Base-by-base conservation (phyloP, 2,888 invertebrate species). In the Tetragonisca angustula region DNA sequence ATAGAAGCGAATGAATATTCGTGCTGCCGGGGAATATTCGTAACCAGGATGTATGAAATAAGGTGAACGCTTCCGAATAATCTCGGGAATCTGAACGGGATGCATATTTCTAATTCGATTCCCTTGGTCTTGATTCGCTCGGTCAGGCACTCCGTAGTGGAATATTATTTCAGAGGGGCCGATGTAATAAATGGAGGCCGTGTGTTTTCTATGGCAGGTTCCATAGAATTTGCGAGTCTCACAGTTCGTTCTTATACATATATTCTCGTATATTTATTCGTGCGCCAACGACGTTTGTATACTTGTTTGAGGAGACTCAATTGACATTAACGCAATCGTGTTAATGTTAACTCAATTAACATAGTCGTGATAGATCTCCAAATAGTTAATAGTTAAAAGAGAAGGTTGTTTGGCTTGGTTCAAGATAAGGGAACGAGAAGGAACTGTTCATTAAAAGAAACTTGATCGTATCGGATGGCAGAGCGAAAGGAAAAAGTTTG, bases 1-100 rank as follows among this genome's bases (percentile, higher is more conserved):
- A 88, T 83, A 75, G 76, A 72, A 73, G 59, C 70, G 74, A 81
- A 83, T 88, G 83, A 88, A 88, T 88, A 88, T 83, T 85, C 88
- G 69, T 78, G 73, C 13, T 49, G 70, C 52, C 17, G 59, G 52
- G 54, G 52, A 70, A 77, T 79, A 76, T 83, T 81, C 73, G 75
- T 80, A 68, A 43, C 32, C 64, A n/a, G 64, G 68, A 64, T 69
- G 68, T 79, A 79, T 79, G 77, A 85, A 85, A 79, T 79, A 82
- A 79, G 79, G 75, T 64, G 79, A 77, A 76, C 54, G 64, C 76
- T 59, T 54, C 15, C 76, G 73, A 83, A 75, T 74, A 75, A 75
- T 81, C 70, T 36, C 64, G 62, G 15, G 77, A 85, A 71, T 71
- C 84, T 64, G 69, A 68, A 76, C 65, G 71, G 24, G 9, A 6